phyloP scores from a whole-genome alignment of 2,797 vertebrate species.

The Erethizon dorsatum region DNA sequence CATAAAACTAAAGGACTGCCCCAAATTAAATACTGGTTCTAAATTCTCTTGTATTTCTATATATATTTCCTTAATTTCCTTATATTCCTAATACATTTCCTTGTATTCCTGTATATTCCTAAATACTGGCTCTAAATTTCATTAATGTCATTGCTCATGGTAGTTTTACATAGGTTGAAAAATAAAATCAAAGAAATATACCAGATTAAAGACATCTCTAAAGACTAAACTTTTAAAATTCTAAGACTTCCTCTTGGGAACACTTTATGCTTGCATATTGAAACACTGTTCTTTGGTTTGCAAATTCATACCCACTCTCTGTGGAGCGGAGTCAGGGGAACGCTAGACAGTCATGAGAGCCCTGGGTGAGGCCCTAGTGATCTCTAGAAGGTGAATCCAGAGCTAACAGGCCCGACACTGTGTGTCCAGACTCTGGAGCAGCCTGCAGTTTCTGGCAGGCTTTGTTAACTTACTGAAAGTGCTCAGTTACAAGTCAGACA shows the following conservation, averaged over 20 bases:
- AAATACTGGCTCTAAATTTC: not conserved
- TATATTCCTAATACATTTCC: not conserved
- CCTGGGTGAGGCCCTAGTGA: not conserved
- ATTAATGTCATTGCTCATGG: not conserved
- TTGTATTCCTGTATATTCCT: not conserved
- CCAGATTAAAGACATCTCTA: not conserved
- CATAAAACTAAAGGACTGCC: not conserved
- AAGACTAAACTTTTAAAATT: not conserved
- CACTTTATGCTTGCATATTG: not conserved
- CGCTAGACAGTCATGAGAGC: not conserved
- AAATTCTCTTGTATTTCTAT: not conserved
- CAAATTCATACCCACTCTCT: no score
- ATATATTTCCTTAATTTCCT: not conserved
- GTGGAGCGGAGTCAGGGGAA: not conserved
- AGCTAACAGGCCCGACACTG: not conserved
- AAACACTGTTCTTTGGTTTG: not conserved
- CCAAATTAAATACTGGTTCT: not conserved
- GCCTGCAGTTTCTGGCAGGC: not conserved
- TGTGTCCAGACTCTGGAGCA: not conserved
- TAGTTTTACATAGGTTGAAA: not conserved
- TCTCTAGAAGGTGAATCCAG: not conserved
- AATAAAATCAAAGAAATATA: constrained; percentile 21
- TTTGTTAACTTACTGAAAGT: not conserved
- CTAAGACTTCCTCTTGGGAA: not conserved
- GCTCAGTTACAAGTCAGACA: not conserved